These are phyloP conservation scores for Dryomyza anilis DNA, from an alignment of 2,888 invertebrate genomes.

Conservation along the genomic window DNA sequence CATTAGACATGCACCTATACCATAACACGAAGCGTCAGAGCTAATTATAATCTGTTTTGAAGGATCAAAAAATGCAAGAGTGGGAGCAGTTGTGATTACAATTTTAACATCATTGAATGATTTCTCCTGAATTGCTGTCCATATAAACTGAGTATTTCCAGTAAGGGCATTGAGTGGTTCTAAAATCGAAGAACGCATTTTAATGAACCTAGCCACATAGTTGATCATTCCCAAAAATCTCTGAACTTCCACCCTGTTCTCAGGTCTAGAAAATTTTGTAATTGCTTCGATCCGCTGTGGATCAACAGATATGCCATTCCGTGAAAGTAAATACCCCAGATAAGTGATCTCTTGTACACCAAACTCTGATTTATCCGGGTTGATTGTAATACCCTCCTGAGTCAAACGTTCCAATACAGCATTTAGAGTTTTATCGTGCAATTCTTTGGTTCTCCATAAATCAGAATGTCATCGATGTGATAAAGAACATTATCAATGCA, in stretches of 20 bases:
- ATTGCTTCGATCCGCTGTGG: slow-evolving; percentile 18
- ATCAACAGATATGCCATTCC: slow-evolving; percentile 15
- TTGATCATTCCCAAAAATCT: slow-evolving; percentile 28
- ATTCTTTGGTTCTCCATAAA: slow-evolving; percentile 10
- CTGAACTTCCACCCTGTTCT: slow-evolving; percentile 19
- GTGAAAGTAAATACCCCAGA: slow-evolving; percentile 14
- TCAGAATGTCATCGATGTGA: slow-evolving; percentile 22
- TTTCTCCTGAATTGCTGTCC: slow-evolving; percentile 19
- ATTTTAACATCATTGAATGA: slow-evolving; percentile 3
- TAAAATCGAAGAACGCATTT: slow-evolving; percentile 12
- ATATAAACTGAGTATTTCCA: slow-evolving; percentile 21
- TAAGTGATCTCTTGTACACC: slow-evolving; percentile 17
- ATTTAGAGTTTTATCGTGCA: slow-evolving; percentile 14
- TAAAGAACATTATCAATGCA: slow-evolving; percentile 14
- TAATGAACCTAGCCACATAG: slow-evolving; percentile 11
- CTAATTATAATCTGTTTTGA: slow-evolving; percentile 16
- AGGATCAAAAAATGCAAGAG: slow-evolving; percentile 4
- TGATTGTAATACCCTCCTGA: slow-evolving; percentile 25
- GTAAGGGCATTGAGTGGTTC: slow-evolving; percentile 22
- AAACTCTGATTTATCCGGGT: slow-evolving; percentile 19
- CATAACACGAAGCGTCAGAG: slow-evolving; percentile 24
- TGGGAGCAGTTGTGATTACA: not conserved
- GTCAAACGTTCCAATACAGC: slow-evolving; percentile 7
- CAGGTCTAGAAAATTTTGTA: slow-evolving; percentile 12
- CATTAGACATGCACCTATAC: slow-evolving; percentile 18